Percentiles rank a stretch among this genome's conserved stretches.
phyloP scores from a whole-genome alignment of 2,113 vertebrate species.

The Microtus ochrogaster region DNA sequence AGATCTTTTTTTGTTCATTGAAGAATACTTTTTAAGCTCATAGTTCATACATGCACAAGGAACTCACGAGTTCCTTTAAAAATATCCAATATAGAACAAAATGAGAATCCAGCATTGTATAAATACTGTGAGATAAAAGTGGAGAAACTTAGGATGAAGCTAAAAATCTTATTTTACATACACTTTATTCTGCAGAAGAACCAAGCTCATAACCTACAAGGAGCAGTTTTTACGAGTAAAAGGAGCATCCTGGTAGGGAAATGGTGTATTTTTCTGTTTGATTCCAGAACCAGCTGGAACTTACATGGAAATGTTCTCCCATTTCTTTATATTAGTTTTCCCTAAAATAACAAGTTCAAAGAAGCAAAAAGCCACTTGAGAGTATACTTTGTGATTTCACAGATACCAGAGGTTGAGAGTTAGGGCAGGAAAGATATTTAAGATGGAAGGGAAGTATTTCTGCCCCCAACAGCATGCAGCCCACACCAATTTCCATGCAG shows the following conservation, averaged over 20 bases:
- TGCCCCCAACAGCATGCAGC: neutral
- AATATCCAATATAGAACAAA: slow-evolving; percentile 25
- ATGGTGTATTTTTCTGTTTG: neutral
- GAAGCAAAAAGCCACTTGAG: neutral
- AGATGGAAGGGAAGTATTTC: neutral
- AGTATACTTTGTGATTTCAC: neutral
- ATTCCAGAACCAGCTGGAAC: neutral
- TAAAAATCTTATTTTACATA: neutral
- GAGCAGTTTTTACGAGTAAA: neutral
- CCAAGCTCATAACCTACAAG: neutral
- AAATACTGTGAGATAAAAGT: neutral
- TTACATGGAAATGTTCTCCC: neutral
- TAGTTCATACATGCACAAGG: neutral
- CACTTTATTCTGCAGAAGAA: neutral
- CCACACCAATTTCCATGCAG: neutral
- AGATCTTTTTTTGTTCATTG: slow-evolving; percentile 2
- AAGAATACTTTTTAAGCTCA: neutral
- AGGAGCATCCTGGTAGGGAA: neutral
- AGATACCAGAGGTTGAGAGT: neutral
- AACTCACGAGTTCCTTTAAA: slow-evolving; percentile 20
- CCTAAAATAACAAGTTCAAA: slow-evolving; percentile 54
- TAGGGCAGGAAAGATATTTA: neutral
- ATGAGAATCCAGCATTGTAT: neutral
- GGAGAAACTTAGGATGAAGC: too few species aligned
- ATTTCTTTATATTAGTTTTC: slow-evolving; percentile 30